phyloP scores from a whole-genome alignment of 2,797 vertebrate species.

The Eidolon dupreanum region DNA sequence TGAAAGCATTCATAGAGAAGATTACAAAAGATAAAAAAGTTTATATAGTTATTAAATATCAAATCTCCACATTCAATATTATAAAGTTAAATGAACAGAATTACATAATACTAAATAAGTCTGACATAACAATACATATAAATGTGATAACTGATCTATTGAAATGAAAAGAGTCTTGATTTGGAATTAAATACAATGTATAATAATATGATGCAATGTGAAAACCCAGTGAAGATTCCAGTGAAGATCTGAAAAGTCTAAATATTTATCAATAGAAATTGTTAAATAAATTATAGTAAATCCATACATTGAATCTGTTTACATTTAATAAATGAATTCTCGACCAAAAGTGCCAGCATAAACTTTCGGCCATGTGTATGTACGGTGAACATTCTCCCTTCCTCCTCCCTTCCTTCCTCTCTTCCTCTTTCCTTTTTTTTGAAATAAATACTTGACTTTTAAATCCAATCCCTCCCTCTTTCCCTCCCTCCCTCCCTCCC shows the following conservation, averaged over 20 bases:
- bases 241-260: not conserved
- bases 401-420: accelerated
- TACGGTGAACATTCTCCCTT: not conserved
- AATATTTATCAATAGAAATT: not conserved
- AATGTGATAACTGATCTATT: not conserved
- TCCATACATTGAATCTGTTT: not conserved
- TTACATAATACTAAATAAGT: not conserved
- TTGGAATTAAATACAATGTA: not conserved
- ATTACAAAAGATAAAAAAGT: not conserved
- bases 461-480: not conserved
- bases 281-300: not conserved
- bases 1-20: not conserved
- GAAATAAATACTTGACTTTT: too few relatives aligned
- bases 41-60: not conserved
- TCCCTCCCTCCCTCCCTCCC: not conserved
- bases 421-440: too few relatives aligned
- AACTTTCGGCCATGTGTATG: not conserved
- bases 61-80: not conserved
- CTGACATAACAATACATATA: not conserved
- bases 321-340: not conserved
- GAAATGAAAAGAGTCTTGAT: not conserved
- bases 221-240: too few relatives aligned
- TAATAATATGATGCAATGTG: not conserved
- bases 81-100: not conserved
- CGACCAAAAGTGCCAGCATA: not conserved